These are phyloP conservation scores for Arctocebus calabarensis DNA, from an alignment of 2,797 vertebrate genomes.

Conservation along the genomic window DNA sequence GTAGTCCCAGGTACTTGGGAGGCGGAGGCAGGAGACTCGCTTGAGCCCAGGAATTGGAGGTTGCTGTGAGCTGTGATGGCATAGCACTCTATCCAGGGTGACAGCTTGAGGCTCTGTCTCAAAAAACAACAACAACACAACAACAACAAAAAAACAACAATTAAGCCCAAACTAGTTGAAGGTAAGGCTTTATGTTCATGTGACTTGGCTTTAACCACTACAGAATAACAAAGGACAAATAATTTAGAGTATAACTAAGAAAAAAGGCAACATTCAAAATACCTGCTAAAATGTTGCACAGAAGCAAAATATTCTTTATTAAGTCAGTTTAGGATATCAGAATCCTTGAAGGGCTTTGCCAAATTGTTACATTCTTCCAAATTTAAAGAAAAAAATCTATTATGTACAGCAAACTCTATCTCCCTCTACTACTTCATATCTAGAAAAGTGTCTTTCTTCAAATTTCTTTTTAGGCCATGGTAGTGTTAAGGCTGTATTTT, in stretches of 20 bases:
- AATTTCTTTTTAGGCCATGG: not conserved
- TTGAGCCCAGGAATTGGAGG: too few relatives aligned
- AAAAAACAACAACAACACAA: too few relatives aligned
- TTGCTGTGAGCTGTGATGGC: too few relatives aligned
- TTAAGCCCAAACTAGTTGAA: constrained; percentile 1
- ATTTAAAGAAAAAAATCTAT: not conserved
- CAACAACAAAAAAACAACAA: too few relatives aligned
- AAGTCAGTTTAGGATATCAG: constrained; percentile 3
- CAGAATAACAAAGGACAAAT: constrained; percentile 33
- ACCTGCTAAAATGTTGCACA: not conserved
- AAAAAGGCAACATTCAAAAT: not conserved
- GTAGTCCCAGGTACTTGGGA: too few relatives aligned
- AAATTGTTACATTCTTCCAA: not conserved
- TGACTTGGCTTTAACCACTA: constrained; percentile 36
- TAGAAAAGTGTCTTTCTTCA: not conserved
- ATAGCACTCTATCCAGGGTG: too few relatives aligned
- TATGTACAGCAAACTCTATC: not conserved
- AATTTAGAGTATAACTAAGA: not conserved
- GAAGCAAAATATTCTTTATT: constrained; percentile 35
- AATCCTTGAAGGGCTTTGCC: not conserved
- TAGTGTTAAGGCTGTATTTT: constrained; percentile 5
- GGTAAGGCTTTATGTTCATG: not conserved
- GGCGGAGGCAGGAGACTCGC: too few relatives aligned
- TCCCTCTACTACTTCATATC: not conserved
- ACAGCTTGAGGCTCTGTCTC: too few relatives aligned